These are phyloP conservation scores for Holacanthus passer DNA, from an alignment of 2,113 vertebrate genomes.

Conservation along the genomic window DNA sequence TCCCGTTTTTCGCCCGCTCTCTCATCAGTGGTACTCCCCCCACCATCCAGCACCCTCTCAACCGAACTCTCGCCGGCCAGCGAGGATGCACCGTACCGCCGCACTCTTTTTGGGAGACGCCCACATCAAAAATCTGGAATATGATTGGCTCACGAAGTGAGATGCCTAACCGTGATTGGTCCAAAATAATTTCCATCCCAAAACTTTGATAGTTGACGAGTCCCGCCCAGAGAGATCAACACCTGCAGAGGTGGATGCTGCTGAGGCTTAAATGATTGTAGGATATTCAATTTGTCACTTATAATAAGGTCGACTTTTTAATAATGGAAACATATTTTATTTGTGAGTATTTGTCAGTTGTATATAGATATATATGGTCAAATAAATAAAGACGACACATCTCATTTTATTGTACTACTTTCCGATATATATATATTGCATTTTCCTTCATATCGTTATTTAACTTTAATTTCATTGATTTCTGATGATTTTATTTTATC, in stretches of 20 bases:
- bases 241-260: slow-evolving; percentile 62
- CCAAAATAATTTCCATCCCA: slow-evolving; percentile 50
- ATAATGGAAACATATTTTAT: no score
- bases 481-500: neutral
- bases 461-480: neutral
- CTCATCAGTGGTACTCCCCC: slow-evolving; percentile 83
- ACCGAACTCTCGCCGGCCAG: slow-evolving; percentile 79
- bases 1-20: slow-evolving; percentile 67
- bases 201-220: slow-evolving; percentile 61
- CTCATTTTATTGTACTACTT: neutral
- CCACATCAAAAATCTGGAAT: slow-evolving; percentile 36
- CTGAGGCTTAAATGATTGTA: neutral
- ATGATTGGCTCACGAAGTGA: slow-evolving; percentile 69
- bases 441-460: neutral
- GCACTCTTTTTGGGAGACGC: slow-evolving; percentile 53
- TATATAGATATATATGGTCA: neutral
- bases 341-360: neutral
- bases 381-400: neutral
- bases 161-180: slow-evolving; percentile 67
- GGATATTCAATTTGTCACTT: neutral
- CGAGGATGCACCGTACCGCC: slow-evolving; percentile 54
- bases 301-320: neutral
- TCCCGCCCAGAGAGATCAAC: slow-evolving; percentile 29
- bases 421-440: no score
- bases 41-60: slow-evolving; percentile 80